phyloP scores from a whole-genome alignment of 2,113 vertebrate species.

The Bubalus kerabau region DNA sequence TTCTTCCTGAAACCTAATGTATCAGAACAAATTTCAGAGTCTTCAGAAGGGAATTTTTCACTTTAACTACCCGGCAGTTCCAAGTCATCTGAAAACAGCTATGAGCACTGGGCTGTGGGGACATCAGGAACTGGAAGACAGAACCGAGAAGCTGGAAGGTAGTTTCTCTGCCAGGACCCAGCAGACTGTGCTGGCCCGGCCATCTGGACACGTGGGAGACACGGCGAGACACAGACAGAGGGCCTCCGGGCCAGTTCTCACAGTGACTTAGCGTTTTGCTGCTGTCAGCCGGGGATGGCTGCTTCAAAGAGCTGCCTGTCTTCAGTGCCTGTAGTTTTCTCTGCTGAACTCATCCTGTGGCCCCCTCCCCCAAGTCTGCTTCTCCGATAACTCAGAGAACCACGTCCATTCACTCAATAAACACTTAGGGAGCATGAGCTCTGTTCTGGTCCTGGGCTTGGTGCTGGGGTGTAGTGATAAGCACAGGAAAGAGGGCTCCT shows the following conservation, averaged over 20 bases:
- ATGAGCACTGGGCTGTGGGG: neutral
- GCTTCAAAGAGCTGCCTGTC: neutral
- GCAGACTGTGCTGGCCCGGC: neutral
- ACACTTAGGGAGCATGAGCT: fast-evolving
- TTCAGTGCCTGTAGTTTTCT: neutral
- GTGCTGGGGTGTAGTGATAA: neutral
- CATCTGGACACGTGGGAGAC: neutral
- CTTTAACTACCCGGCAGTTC: neutral
- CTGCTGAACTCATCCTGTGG: neutral
- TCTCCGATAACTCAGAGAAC: too few species aligned
- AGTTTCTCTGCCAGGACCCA: neutral
- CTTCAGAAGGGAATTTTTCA: neutral
- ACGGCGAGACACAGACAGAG: neutral
- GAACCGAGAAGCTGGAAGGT: neutral
- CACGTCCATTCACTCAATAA: neutral
- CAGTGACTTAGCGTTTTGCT: neutral
- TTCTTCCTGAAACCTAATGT: neutral
- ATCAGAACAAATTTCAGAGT: neutral
- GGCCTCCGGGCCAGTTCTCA: neutral
- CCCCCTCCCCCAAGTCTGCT: neutral
- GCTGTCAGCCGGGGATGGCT: neutral
- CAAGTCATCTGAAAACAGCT: neutral
- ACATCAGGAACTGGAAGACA: neutral
- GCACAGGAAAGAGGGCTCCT: neutral
- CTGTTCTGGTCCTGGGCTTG: neutral